phyloP scores from a whole-genome alignment of 1,140 invertebrate species.

The Caerostris extrusa region DNA sequence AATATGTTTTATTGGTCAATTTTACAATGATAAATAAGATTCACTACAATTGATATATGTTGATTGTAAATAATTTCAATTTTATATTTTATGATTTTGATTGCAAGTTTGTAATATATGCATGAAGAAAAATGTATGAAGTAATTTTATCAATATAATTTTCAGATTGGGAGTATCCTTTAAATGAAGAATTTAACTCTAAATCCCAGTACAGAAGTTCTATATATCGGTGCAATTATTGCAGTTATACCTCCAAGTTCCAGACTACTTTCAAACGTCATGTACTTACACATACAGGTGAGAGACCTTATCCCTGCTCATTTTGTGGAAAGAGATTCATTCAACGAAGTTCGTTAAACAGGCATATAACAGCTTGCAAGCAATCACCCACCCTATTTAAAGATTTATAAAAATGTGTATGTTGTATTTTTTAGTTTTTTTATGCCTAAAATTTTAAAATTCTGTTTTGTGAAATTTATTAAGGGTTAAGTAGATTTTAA shows the following conservation, averaged over 20 bases:
- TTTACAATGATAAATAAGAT: not conserved
- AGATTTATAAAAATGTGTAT: not conserved
- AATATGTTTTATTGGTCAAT: not conserved
- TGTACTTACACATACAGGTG: conserved; percentile 73
- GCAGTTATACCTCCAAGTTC: conserved; percentile 1
- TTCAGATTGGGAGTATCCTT: not conserved
- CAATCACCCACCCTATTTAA: not conserved
- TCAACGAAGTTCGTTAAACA: not conserved
- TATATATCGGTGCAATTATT: not conserved
- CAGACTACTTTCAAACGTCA: conserved; percentile 15
- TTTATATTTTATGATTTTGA: not conserved
- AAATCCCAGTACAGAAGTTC: not conserved
- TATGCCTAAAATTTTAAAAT: not conserved
- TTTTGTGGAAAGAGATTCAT: conserved; percentile 74
- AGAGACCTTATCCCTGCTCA: conserved; percentile 71
- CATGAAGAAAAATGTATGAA: not conserved
- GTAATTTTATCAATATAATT: not conserved
- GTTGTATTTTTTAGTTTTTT: not conserved
- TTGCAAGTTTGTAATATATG: not conserved
- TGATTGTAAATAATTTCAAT: not conserved
- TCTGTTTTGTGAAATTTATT: too few species aligned
- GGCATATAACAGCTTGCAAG: conserved; percentile 17
- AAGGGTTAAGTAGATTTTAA: too few species aligned
- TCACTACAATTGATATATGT: not conserved
- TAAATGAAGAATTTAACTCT: not conserved